Percentiles rank a stretch among this genome's conserved stretches.
Conservation (phyloP, 2,797 vertebrate genomes). For the Limosa lapponica region DNA sequence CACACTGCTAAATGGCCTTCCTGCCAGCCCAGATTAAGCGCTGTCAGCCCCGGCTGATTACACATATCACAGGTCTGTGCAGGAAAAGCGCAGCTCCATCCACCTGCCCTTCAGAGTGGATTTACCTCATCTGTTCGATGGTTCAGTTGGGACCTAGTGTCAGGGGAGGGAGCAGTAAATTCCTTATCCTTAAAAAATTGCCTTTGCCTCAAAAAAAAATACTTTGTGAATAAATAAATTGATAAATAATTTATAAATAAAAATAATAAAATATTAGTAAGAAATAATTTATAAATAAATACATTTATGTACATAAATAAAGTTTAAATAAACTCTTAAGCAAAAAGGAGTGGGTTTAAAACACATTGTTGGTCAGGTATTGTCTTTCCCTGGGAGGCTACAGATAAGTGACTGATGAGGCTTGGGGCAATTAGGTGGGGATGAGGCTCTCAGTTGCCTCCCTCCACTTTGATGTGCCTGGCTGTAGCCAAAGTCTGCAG, state of each 20-base stretch:
- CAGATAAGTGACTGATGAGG: not conserved
- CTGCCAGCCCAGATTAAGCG: not conserved
- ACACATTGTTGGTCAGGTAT: not conserved
- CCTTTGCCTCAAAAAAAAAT: not conserved
- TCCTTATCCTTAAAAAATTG: not conserved
- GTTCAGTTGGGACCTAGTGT: not conserved
- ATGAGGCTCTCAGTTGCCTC: not conserved
- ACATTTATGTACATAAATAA: not conserved
- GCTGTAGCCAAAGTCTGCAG: not conserved
- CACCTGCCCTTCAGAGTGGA: not conserved
- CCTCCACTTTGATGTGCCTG: not conserved
- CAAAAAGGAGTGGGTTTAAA: not conserved
- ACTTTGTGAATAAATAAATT: not conserved
- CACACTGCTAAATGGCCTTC: not conserved
- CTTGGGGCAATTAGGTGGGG: not conserved
- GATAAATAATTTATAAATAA: not conserved
- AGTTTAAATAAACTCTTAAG: not conserved
- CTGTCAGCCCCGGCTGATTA: not conserved
- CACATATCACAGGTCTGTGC: not conserved
- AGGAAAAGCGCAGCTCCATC: not conserved
- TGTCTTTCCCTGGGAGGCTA: not conserved
- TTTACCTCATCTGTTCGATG: not conserved
- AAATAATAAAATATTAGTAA: not conserved
- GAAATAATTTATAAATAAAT: not conserved
- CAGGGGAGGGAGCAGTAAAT: not conserved